A percentile compares a stretch with the other conserved stretches of the same genome.
phyloP scores from a whole-genome alignment of 92 coral and sea anemone genomes.

The Palythoa grandiflora region DNA sequence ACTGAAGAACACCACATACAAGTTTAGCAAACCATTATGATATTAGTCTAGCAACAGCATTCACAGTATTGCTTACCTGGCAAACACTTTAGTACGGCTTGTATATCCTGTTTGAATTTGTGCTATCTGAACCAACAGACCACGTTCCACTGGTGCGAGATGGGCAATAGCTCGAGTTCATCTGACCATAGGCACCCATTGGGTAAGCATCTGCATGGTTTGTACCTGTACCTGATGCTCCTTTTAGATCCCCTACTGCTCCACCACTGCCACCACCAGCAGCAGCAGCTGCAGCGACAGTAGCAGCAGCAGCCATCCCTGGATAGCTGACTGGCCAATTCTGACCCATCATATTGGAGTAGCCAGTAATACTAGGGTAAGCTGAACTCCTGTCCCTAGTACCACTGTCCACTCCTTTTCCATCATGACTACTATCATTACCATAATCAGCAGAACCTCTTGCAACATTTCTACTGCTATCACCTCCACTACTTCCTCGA shows the following conservation, averaged over 20 bases:
- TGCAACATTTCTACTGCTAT: conserved; percentile 3
- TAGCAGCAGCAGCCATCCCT: neutral
- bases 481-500: conserved; percentile 26
- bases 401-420: conserved; percentile 34
- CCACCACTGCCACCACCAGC: neutral
- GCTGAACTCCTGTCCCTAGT: conserved; percentile 27
- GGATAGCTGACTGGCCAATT: conserved; percentile 38
- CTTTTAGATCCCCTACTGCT: conserved; percentile 22
- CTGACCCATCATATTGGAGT: conserved; percentile 40
- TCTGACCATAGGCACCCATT: conserved; percentile 36
- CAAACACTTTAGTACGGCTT: conserved; percentile 3
- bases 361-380: conserved; percentile 41
- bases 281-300: neutral
- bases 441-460: conserved; percentile 18
- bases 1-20: too few relatives aligned
- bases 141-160: conserved; percentile 21
- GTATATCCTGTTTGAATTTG: conserved; percentile 23
- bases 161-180: conserved; percentile 41
- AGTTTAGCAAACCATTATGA: neutral
- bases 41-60: neutral
- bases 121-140: conserved; percentile 36
- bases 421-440: conserved; percentile 6
- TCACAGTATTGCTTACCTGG: neutral
- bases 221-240: neutral
- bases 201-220: conserved; percentile 35